Percentiles rank a stretch among this genome's conserved stretches.
Evolutionary conservation across 2,888 invertebrate genomes (phyloP).

Genomic region (Eupeodes latifasciatus): DNA sequence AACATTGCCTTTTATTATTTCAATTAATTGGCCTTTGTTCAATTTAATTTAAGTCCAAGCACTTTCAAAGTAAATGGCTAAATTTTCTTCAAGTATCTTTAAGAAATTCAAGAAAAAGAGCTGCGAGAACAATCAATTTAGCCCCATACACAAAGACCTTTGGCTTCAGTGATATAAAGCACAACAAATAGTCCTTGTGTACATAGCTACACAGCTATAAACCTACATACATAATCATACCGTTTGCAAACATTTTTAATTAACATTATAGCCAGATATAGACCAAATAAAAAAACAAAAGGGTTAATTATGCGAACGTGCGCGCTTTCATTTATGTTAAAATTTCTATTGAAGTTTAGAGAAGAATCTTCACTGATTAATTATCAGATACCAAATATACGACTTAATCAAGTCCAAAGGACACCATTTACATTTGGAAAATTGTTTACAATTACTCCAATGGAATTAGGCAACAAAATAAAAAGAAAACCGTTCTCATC

Average conservation of each 20-base stretch:
- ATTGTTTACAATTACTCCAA: slow-evolving; percentile 49
- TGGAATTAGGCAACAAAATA: slow-evolving; percentile 1
- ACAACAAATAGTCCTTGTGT: slow-evolving; percentile 4
- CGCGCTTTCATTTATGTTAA: background rate
- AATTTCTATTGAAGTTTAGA: slow-evolving; percentile 30
- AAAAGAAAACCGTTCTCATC: slow-evolving; percentile 1
- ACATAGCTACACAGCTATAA: no score
- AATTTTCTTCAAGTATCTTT: slow-evolving; percentile 1
- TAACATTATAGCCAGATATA: slow-evolving; percentile 1
- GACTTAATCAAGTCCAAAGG: slow-evolving; percentile 51
- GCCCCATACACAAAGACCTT: slow-evolving; percentile 39
- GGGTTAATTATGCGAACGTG: slow-evolving; percentile 66
- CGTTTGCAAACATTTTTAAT: slow-evolving; percentile 25
- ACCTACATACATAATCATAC: background rate
- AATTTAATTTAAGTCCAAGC: background rate
- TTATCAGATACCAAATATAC: slow-evolving; percentile 43
- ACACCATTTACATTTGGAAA: slow-evolving; percentile 40
- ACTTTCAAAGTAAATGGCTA: background rate
- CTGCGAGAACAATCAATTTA: slow-evolving; percentile 59
- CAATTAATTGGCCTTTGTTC: slow-evolving; percentile 53
- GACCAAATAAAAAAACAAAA: slow-evolving; percentile 43
- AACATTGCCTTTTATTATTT: slow-evolving; percentile 25
- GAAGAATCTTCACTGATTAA: slow-evolving; percentile 51
- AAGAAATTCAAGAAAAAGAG: background rate
- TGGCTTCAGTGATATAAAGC: slow-evolving; percentile 32